Evolutionary conservation across 2,888 invertebrate species (phyloP).

Genomic region (Hartigia nigra): DNA sequence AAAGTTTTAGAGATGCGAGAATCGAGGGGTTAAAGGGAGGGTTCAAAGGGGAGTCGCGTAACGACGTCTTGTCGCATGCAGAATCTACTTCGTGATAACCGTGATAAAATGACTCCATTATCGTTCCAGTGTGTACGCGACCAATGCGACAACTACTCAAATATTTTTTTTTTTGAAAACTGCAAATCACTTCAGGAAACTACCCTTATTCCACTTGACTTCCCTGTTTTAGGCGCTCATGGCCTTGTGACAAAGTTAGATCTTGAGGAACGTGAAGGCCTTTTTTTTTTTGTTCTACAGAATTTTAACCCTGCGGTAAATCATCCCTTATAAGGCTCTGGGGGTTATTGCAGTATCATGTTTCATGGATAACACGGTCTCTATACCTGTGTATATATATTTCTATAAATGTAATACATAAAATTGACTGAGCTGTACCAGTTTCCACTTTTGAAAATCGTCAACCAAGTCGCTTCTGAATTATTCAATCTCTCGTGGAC

Average conservation of each 20-base stretch:
- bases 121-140: constrained; percentile 30
- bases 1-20: constrained; percentile 12
- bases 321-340: neutral
- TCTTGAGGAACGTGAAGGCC: neutral
- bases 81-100: constrained; percentile 42
- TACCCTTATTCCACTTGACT: neutral
- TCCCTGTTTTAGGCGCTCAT: neutral
- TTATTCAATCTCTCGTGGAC: constrained; percentile 56
- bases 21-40: constrained; percentile 21
- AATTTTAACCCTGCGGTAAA: neutral
- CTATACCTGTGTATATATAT: no score
- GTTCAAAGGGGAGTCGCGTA: constrained; percentile 20
- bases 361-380: neutral
- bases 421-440: constrained; percentile 28
- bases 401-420: constrained; percentile 20
- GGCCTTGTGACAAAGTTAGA: neutral
- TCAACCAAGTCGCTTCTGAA: constrained; percentile 54
- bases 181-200: constrained; percentile 15
- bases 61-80: constrained; percentile 43
- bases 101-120: constrained; percentile 51
- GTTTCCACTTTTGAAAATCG: constrained; percentile 51
- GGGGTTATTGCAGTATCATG: neutral
- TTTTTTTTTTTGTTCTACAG: neutral
- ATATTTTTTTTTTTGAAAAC: constrained; percentile 16
- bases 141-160: constrained; percentile 7